Evolutionary conservation across 2,888 invertebrate species (phyloP).

Genomic region (Hedya salicella): DNA sequence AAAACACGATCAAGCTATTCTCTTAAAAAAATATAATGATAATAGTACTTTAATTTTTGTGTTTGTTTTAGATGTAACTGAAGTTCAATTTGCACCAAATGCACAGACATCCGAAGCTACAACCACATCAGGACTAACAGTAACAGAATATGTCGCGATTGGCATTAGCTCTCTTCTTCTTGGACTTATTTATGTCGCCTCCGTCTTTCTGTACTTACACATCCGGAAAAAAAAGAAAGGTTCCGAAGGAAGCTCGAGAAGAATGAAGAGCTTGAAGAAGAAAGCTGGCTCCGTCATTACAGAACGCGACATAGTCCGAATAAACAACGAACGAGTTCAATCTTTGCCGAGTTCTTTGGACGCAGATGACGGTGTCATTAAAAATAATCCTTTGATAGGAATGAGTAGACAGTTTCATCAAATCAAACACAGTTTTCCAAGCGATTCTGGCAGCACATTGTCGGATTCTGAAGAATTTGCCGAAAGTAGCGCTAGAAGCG

Average conservation of each 20-base stretch:
- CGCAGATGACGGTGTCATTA: conserved; percentile 89
- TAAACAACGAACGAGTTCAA: conserved; percentile 74
- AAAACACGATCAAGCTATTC: too few species aligned
- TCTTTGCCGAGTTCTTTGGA: conserved; percentile 73
- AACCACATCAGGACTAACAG: conserved; percentile 86
- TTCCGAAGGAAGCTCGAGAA: conserved; percentile 74
- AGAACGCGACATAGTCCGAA: conserved; percentile 77
- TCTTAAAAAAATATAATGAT: background rate
- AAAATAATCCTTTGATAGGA: conserved; percentile 89
- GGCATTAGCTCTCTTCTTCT: conserved; percentile 93
- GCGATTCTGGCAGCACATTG: conserved; percentile 85
- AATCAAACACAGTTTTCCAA: conserved; percentile 64
- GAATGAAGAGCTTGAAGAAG: conserved; percentile 69
- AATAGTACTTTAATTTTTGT: background rate
- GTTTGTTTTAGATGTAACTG: conserved; percentile 88
- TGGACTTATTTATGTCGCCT: conserved; percentile 94
- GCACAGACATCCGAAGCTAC: conserved; percentile 84
- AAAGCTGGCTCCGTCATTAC: conserved; percentile 75
- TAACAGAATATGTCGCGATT: conserved; percentile 92
- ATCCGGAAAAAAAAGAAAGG: conserved; percentile 87
- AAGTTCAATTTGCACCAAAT: conserved; percentile 90
- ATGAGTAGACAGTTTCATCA: conserved; percentile 87
- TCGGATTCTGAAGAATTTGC: conserved; percentile 87
- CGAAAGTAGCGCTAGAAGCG: conserved; percentile 70
- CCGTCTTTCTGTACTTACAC: conserved; percentile 92